These are phyloP conservation scores for Onychorhynchus coronatus DNA, from an alignment of 2,113 vertebrate genomes.

Conservation along the genomic window DNA sequence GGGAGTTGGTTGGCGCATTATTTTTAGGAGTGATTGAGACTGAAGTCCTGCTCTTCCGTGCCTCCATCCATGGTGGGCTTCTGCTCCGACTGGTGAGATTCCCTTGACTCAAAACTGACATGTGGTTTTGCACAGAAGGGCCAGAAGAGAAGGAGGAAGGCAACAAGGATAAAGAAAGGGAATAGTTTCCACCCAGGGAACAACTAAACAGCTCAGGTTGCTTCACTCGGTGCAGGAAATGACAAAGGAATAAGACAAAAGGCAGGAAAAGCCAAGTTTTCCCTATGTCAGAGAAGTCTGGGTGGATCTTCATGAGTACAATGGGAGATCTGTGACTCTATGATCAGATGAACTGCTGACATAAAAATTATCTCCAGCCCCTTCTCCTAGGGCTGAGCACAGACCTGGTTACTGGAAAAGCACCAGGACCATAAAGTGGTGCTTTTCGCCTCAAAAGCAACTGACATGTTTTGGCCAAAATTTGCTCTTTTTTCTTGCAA, in stretches of 20 bases:
- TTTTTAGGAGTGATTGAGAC: not conserved
- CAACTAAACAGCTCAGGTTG: not conserved
- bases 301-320: not conserved
- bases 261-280: not conserved
- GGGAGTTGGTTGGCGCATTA: not conserved
- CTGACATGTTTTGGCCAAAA: not conserved
- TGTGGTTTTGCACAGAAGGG: accelerated
- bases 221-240: not conserved
- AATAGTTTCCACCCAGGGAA: not conserved
- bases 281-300: not conserved
- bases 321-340: not conserved
- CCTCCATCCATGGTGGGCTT: not conserved
- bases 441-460: not conserved
- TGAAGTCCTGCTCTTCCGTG: not conserved
- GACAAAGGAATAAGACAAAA: not conserved
- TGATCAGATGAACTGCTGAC: not conserved
- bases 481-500: not conserved
- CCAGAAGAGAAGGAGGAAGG: not conserved
- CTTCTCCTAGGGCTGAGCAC: not conserved
- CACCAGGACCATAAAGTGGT: not conserved
- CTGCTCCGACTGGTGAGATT: not conserved
- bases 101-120: not conserved
- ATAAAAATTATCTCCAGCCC: not conserved
- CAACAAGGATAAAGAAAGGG: not conserved
- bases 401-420: not conserved